phyloP scores from a whole-genome alignment of 2,888 invertebrate genomes.

The Coenonympha arcania region DNA sequence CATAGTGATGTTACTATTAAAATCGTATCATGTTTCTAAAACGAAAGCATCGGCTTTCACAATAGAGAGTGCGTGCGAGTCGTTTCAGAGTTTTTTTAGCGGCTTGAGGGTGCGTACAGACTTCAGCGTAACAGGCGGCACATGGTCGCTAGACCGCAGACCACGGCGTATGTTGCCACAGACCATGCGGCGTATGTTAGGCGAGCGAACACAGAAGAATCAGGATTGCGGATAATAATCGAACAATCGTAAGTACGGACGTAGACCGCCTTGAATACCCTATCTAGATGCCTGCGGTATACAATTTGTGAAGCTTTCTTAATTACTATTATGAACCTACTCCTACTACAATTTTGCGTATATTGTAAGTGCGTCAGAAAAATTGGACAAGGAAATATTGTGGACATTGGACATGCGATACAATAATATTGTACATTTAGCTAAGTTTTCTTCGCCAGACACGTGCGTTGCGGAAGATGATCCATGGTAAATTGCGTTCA shows the following conservation, averaged over 20 bases:
- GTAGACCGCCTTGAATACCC: constrained; percentile 25
- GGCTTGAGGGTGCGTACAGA: constrained; percentile 40
- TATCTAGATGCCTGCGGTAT: constrained; percentile 15
- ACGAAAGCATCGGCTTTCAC: constrained; percentile 45
- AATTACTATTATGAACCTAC: not conserved
- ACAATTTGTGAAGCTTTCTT: constrained; percentile 3
- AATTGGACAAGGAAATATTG: not conserved
- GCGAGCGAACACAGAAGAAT: constrained; percentile 46
- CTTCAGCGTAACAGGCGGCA: constrained; percentile 36
- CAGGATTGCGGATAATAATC: constrained; percentile 25
- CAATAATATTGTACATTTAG: no score
- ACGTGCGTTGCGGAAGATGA: not conserved
- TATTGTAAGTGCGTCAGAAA: not conserved
- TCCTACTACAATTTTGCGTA: constrained; percentile 1
- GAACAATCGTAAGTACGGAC: constrained; percentile 35
- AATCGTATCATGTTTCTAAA: constrained; percentile 32
- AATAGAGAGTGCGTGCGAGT: constrained; percentile 57
- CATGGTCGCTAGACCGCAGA: constrained; percentile 14
- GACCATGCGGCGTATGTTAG: constrained; percentile 41
- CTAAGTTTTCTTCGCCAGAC: not conserved
- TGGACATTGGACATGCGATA: no score
- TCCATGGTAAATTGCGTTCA: not conserved
- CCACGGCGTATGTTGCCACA: constrained; percentile 36
- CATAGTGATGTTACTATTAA: not conserved
- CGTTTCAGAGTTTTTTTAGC: constrained; percentile 63